Base-by-base conservation (phyloP, 2,888 invertebrate genomes). In the Rotaria socialis region DNA sequence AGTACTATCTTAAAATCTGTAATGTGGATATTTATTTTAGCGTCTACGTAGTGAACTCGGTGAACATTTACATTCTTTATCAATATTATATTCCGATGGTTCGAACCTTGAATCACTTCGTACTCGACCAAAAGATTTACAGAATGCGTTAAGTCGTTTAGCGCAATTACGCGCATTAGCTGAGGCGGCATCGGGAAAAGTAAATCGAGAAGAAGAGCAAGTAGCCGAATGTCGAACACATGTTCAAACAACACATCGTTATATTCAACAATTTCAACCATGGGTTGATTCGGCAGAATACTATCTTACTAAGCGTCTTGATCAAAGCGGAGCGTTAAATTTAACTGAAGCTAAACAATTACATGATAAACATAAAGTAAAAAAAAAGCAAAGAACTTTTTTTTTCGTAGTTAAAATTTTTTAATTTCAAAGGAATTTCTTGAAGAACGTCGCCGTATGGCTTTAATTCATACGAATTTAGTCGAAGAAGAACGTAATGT, bases 1-100 rank as follows among this genome's bases (percentile, higher is more conserved):
- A 35, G 35, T 35, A 35, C 2, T 35, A 35, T 35, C 35, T 35
- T 50, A 50, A 50, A 50, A 11, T 50, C 8, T 50, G 50, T 50
- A 11, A 50, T 50, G 50, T 50, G 8, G 11, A 50, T 55, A 8
- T 47, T 14, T 24, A 41, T 80, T 35, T 47, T 47, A 80, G 75
- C 75, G 75, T 80, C 47, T 80, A 10, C 41, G 75, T 47, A 16
- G 22, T 47, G 75, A 80, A 80, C 24, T 80, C 2, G 75, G 75
- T 24, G 75, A 80, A 80, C 75, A 80, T 80, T 47, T 80, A 80
- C 75, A 80, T 80, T 43, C 75, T 47, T 47, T 80, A 80, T 80
- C 75, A 47, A 35, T 35, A 5, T 80, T 80, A 47, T 47, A 80
- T 47, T 80, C 75, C 24, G 75, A 80, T 43, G 41, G 43, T 47